Base-by-base conservation (phyloP, 2,888 invertebrate species). In the Nymphalis polychloros region DNA sequence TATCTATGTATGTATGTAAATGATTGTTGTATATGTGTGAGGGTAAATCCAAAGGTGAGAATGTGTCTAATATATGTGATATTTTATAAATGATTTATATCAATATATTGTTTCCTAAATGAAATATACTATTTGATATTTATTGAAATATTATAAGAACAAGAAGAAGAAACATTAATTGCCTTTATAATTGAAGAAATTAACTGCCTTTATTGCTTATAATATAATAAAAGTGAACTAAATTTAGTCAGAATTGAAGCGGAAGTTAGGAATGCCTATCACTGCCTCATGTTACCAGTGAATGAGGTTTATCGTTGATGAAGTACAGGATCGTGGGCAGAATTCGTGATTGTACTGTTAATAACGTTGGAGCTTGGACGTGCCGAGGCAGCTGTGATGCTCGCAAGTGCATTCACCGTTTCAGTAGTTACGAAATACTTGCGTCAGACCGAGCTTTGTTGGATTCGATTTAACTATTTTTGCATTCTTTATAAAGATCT, bases 321-420 rank as follows among this genome's bases (percentile, higher is more conserved):
- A 79, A 87, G 79, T 80, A 80, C 81, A 76, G 78, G 84, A 80
- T 88, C 87, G 88, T 90, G 89, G 84, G 76, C 79, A 75, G 83
- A 83, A 83, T 83, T 89, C 90, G 89, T 90, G 89, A 88, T 87
- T 79, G 79, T 80, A 84, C 85, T 84, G 84, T 87, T 84, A 84
- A 85, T 85, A 86, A 84, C 85, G 80, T 83, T 82, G 82, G 77
- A 79, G 79, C 77, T 81, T 76, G 76, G 76, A 84, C 85, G 84
- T 81, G 82, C 83, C 77, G 35, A 41, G 76, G 77, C 77, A 76
- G 79, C 77, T 79, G 79, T 77, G 79, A 79, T 81, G 81, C 79
- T 84, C 77, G 80, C 84, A 80, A 84, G 83, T 84, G 84, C 83
- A 86, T 83, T 88, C 84, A 81, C 84, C 81, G 81, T 81, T 86